Percentiles rank a stretch among this genome's conserved stretches.
phyloP scores from a whole-genome alignment of 2,888 invertebrate species.

The Mimachlamys varia region DNA sequence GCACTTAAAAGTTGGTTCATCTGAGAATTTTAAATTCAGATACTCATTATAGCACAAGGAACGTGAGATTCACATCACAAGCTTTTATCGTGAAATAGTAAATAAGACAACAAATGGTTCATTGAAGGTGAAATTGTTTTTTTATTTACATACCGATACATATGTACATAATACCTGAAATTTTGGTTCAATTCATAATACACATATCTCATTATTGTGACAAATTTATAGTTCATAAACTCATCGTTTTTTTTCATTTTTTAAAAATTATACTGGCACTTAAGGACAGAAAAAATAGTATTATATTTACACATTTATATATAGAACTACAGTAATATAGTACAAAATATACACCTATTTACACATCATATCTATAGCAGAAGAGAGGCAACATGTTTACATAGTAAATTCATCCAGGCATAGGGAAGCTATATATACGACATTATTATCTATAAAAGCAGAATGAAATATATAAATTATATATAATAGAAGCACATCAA shows the following conservation, averaged over 20 bases:
- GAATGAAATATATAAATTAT: not conserved
- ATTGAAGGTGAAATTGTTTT: not conserved
- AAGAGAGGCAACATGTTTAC: not conserved
- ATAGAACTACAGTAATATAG: constrained; percentile 4
- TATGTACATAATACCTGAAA: constrained; percentile 32
- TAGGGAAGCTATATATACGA: not conserved
- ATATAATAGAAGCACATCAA: constrained; percentile 31
- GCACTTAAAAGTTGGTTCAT: no score
- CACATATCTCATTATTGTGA: constrained; percentile 13
- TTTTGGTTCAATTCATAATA: constrained; percentile 23
- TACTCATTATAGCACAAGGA: no score
- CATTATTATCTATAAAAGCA: constrained; percentile 8
- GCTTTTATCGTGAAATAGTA: no score
- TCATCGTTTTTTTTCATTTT: not conserved
- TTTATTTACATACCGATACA: constrained; percentile 28
- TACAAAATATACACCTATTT: constrained; percentile 20
- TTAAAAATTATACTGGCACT: constrained; percentile 33
- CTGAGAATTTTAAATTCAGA: no score
- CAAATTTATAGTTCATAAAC: constrained; percentile 20
- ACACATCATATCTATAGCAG: constrained; percentile 15
- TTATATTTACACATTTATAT: constrained; percentile 28
- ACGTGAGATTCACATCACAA: no score
- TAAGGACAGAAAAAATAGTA: constrained; percentile 31
- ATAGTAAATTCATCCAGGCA: not conserved
- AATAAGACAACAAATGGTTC: not conserved